Conservation (phyloP, 2,113 vertebrate species). For the Propithecus coquereli region DNA sequence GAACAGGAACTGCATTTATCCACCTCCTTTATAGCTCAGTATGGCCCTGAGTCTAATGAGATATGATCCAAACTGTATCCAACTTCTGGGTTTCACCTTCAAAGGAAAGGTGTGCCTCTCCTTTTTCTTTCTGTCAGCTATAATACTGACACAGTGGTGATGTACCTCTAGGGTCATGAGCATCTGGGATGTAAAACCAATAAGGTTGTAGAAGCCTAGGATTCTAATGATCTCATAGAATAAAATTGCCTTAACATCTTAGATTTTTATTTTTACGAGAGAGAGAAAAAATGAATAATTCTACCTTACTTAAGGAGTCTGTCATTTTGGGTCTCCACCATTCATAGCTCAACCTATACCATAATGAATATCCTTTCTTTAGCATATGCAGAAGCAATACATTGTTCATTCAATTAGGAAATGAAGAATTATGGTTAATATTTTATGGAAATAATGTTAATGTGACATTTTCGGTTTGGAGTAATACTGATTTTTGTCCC, state of each 20-base stretch:
- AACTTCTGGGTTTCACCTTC: not conserved
- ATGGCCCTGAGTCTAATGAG: not conserved
- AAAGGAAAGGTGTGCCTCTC: rapidly evolving
- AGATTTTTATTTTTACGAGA: not conserved
- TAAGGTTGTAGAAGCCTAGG: too few species aligned
- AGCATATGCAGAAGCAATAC: not conserved
- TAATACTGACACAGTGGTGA: not conserved
- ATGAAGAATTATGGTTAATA: not conserved
- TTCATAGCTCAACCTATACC: not conserved
- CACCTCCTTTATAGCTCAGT: not conserved
- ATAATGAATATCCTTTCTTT: not conserved
- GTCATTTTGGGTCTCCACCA: not conserved
- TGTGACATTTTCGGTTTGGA: not conserved
- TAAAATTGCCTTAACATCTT: not conserved
- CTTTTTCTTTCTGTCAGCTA: too few species aligned
- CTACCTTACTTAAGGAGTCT: not conserved
- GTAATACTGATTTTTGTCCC: not conserved
- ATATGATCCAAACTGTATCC: not conserved
- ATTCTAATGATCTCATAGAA: not conserved
- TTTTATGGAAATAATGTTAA: not conserved
- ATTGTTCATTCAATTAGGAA: not conserved
- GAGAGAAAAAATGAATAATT: not conserved
- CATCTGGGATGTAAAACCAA: not conserved
- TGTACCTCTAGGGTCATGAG: too few species aligned
- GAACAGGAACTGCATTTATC: not conserved